Percentiles rank a stretch among this genome's conserved stretches.
phyloP scores from a whole-genome alignment of 2,797 vertebrate genomes.

The Tokudaia muenninki region DNA sequence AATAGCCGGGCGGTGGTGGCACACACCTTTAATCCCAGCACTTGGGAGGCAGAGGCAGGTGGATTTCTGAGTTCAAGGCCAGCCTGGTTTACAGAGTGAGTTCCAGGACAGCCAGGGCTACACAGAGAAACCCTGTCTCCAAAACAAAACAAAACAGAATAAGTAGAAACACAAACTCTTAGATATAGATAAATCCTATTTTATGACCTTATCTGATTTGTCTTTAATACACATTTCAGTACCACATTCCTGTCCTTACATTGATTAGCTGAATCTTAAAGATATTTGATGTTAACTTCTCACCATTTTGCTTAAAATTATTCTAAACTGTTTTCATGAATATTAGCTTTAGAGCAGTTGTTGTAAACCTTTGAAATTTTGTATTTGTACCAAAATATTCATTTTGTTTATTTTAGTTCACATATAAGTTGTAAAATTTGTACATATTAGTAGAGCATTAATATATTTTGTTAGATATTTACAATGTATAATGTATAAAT shows the following conservation, averaged over 20 bases:
- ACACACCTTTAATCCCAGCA: too few relatives aligned
- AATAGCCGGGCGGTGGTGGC: too few relatives aligned
- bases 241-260: not conserved
- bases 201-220: not conserved
- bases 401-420: not conserved
- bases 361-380: not conserved
- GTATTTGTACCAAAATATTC: not conserved
- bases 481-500: not conserved
- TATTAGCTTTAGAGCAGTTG: not conserved
- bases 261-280: not conserved
- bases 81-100: too few relatives aligned
- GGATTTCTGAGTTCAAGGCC: too few relatives aligned
- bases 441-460: not conserved
- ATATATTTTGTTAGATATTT: not conserved
- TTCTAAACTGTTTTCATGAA: not conserved
- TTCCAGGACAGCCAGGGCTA: too few relatives aligned
- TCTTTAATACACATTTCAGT: not conserved
- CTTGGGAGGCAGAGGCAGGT: too few relatives aligned
- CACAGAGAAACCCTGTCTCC: too few relatives aligned
- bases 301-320: not conserved
- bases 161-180: not conserved
- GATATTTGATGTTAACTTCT: not conserved
- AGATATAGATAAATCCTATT: not conserved
- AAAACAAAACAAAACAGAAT: too few relatives aligned
- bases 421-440: not conserved